phyloP scores from a whole-genome alignment of 2,113 vertebrate species.

The Pantherophis guttatus region DNA sequence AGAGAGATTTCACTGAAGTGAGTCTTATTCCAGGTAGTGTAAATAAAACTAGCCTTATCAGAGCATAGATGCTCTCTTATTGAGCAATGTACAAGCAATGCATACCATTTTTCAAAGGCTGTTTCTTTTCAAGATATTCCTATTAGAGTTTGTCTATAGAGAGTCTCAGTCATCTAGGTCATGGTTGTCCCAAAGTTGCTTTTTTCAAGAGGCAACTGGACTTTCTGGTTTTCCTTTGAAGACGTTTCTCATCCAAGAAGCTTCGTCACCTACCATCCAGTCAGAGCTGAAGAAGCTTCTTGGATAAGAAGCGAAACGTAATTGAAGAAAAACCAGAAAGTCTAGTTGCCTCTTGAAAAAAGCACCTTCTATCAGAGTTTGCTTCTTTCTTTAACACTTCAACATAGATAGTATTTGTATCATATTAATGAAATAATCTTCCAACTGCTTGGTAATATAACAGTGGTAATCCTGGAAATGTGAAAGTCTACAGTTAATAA shows the following conservation, averaged over 20 bases:
- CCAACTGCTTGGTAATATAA: background rate
- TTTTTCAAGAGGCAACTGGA: no score
- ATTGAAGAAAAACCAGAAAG: no score
- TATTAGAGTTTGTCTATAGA: background rate
- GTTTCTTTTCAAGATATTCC: background rate
- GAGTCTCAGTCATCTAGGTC: no score
- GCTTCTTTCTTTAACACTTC: background rate
- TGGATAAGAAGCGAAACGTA: no score
- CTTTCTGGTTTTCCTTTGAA: no score
- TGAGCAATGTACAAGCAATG: background rate
- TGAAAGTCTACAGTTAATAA: background rate
- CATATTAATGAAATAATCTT: background rate
- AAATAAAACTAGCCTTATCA: background rate
- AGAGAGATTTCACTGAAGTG: no score
- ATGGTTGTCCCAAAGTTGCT: no score
- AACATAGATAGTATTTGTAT: background rate
- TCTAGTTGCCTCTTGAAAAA: no score
- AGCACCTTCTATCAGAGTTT: background rate
- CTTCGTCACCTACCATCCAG: no score
- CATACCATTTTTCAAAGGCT: background rate
- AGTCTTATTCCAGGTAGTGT: background rate
- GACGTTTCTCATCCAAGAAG: no score
- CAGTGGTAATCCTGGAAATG: background rate
- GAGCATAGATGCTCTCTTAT: background rate
- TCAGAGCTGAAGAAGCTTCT: no score